phyloP scores from a whole-genome alignment of 2,797 vertebrate species.

The Cephalopachus bancanus region DNA sequence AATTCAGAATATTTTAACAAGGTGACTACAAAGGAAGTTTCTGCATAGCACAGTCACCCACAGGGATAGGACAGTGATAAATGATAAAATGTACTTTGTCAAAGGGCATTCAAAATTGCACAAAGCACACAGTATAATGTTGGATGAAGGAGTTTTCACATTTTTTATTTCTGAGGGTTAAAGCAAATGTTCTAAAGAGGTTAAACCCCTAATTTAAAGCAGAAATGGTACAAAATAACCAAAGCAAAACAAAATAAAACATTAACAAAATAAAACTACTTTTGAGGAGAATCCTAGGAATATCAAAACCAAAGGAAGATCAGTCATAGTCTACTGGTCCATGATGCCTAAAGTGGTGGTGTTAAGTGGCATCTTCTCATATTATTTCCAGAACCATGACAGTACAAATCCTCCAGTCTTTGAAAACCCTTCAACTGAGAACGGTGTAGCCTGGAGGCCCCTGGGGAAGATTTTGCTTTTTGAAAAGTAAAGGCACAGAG shows the following conservation, averaged over 20 bases:
- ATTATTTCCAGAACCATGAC: no score
- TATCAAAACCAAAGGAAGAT: background rate
- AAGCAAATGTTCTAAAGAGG: background rate
- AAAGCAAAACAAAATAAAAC: background rate
- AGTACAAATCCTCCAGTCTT: no score
- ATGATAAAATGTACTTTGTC: background rate
- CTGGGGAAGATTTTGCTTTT: background rate
- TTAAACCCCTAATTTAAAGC: background rate
- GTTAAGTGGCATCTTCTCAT: background rate
- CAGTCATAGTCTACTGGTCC: background rate
- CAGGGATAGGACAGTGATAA: background rate
- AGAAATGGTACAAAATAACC: background rate
- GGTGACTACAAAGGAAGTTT: no score
- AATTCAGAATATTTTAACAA: background rate
- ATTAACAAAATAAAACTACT: no score
- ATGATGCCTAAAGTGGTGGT: background rate
- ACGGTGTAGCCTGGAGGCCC: no score
- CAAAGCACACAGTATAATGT: background rate
- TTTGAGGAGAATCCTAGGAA: no score
- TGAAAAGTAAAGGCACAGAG: background rate
- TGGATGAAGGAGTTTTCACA: background rate
- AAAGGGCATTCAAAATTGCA: background rate
- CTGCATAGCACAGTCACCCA: background rate
- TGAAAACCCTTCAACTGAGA: no score
- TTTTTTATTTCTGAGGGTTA: background rate